Evolutionary conservation across 2,888 invertebrate species (phyloP).

Genomic region (Cryptosula pallasiana): DNA sequence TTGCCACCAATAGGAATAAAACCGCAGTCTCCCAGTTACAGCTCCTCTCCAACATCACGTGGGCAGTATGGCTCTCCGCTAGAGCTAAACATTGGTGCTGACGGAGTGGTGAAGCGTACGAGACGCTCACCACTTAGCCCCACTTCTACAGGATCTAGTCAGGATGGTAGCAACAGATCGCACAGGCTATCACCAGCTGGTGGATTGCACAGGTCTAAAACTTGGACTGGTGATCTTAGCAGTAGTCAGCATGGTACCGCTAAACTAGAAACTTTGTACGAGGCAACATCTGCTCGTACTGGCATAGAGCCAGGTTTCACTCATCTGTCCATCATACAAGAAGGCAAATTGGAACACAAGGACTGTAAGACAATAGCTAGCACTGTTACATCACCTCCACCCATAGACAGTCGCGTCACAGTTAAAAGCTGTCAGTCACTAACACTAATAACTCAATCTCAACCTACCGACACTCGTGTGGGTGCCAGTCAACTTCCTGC

Average conservation of each 20-base stretch:
- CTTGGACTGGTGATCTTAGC: conserved; percentile 10
- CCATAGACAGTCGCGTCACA: background rate
- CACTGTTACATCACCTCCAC: conserved; percentile 7
- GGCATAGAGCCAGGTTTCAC: background rate
- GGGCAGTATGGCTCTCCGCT: background rate
- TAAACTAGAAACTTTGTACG: conserved; percentile 14
- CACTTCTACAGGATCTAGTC: conserved; percentile 13
- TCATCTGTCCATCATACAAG: background rate
- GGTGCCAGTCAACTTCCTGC: background rate
- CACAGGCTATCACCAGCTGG: background rate
- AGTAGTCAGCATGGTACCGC: background rate
- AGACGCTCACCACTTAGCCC: conserved; percentile 11
- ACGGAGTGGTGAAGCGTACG: background rate
- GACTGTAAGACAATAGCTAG: background rate
- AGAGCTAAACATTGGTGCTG: background rate
- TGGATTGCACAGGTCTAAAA: background rate
- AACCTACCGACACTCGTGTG: background rate
- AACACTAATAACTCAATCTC: background rate
- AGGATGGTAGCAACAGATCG: conserved; percentile 7
- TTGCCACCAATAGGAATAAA: conserved; percentile 8
- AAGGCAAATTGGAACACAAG: background rate
- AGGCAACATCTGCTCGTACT: background rate
- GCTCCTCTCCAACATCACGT: background rate
- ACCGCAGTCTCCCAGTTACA: conserved; percentile 16
- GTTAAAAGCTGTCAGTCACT: background rate